Evolutionary conservation across 1,140 invertebrate species (phyloP).

Genomic region (Drosophila kikkawai): DNA sequence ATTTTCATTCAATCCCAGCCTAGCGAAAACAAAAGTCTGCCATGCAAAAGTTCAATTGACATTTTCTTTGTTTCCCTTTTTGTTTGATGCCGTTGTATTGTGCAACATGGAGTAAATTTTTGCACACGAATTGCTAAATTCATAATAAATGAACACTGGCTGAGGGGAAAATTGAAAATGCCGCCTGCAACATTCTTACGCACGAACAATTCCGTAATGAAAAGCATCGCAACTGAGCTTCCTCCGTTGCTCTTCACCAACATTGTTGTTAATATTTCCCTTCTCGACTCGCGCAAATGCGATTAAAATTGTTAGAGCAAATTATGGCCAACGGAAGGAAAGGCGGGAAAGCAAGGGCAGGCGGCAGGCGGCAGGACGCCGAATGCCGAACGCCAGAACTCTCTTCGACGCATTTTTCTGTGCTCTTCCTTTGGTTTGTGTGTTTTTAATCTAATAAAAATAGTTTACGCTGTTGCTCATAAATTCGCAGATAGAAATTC

Average conservation of each 20-base stretch:
- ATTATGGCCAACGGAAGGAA: slow-evolving; percentile 52
- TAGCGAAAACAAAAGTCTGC: slow-evolving; percentile 31
- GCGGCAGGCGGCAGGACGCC: slow-evolving; percentile 20
- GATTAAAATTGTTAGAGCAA: slow-evolving; percentile 82
- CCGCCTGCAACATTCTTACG: slow-evolving; percentile 77
- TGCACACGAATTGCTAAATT: slow-evolving; percentile 81
- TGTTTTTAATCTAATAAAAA: slow-evolving; percentile 82
- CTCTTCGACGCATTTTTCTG: slow-evolving; percentile 42
- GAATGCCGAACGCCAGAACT: slow-evolving; percentile 11
- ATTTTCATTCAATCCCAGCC: slow-evolving; percentile 10
- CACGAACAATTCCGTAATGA: slow-evolving; percentile 81
- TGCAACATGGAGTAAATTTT: slow-evolving; percentile 53
- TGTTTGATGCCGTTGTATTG: slow-evolving; percentile 14
- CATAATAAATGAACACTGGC: slow-evolving; percentile 77
- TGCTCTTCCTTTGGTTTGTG: slow-evolving; percentile 52
- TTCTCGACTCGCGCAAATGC: slow-evolving; percentile 64
- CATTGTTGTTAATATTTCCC: slow-evolving; percentile 77
- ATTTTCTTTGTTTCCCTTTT: slow-evolving; percentile 57
- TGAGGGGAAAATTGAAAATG: slow-evolving; percentile 74
- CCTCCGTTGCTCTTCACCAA: slow-evolving; percentile 24
- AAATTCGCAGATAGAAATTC: slow-evolving; percentile 83
- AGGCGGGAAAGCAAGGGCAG: neutral
- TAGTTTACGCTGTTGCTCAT: slow-evolving; percentile 77
- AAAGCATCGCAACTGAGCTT: slow-evolving; percentile 48
- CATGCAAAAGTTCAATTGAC: slow-evolving; percentile 70